phyloP scores from a whole-genome alignment of 2,888 invertebrate genomes.

The Plusia festucae region DNA sequence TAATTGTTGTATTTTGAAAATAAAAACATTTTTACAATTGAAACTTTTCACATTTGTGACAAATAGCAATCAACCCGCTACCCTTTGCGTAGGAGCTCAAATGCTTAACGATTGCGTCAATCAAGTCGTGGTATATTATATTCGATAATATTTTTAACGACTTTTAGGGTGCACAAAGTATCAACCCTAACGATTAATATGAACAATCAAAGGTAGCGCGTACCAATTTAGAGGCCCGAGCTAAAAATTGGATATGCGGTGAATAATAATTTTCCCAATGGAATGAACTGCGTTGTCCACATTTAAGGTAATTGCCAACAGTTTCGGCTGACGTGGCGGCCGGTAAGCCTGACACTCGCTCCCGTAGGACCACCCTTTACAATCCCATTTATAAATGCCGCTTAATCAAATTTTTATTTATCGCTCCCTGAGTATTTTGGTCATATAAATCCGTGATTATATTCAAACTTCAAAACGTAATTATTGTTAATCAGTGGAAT shows the following conservation, averaged over 20 bases:
- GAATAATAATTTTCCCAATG: constrained; percentile 87
- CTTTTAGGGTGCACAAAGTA: constrained; percentile 33
- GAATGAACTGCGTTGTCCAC: constrained; percentile 86
- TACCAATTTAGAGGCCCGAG: constrained; percentile 77
- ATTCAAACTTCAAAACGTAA: constrained; percentile 54
- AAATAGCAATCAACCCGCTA: not conserved
- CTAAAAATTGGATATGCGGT: constrained; percentile 86
- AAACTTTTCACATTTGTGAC: not conserved
- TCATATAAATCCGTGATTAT: constrained; percentile 55
- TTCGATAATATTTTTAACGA: constrained; percentile 22
- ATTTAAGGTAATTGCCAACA: constrained; percentile 88
- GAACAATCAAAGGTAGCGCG: constrained; percentile 77
- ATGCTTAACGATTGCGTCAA: constrained; percentile 2
- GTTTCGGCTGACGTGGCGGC: constrained; percentile 86
- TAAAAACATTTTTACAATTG: not conserved
- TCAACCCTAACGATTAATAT: constrained; percentile 70
- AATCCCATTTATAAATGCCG: constrained; percentile 87
- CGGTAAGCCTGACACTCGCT: constrained; percentile 83
- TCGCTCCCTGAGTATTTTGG: constrained; percentile 65
- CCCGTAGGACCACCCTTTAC: constrained; percentile 84
- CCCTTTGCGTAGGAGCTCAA: constrained; percentile 4
- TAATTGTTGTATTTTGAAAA: not conserved
- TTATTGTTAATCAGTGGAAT: constrained; percentile 54
- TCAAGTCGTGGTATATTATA: constrained; percentile 7
- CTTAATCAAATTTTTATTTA: constrained; percentile 85